Percentiles rank a stretch among this genome's conserved stretches.
Conservation (phyloP, 2,888 invertebrate genomes). For the Oxycera nigricornis region DNA sequence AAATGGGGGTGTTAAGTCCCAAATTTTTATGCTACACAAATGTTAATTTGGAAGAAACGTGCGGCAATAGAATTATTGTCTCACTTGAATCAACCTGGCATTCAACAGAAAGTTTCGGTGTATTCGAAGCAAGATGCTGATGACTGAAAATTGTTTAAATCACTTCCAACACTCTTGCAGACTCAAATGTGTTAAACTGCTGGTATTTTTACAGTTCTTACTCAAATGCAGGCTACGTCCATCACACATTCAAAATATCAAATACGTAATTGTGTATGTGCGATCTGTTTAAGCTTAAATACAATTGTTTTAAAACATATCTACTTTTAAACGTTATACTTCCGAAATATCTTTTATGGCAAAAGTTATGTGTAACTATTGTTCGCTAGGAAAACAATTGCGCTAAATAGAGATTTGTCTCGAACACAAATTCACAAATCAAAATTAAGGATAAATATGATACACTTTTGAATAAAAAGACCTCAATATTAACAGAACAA, state of each 20-base stretch:
- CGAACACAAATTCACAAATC: background rate
- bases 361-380: conserved; percentile 29
- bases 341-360: conserved; percentile 28
- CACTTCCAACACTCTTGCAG: background rate
- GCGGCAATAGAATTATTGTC: conserved; percentile 13
- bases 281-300: conserved; percentile 27
- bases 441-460: background rate
- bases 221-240: background rate
- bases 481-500: background rate
- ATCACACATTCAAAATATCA: background rate
- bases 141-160: background rate
- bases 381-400: conserved; percentile 10
- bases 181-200: background rate
- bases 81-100: conserved; percentile 4
- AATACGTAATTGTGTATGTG: background rate
- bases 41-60: conserved; percentile 2
- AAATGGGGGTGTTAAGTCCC: background rate
- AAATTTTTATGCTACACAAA: background rate
- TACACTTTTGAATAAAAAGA: background rate
- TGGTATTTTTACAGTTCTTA: too few species aligned
- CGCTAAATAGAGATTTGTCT: background rate
- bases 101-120: conserved; percentile 30
- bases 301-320: conserved; percentile 20
- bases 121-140: conserved; percentile 38
- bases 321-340: conserved; percentile 6